phyloP scores from a whole-genome alignment of 2,888 invertebrate genomes.

The Chouioia cunea region DNA sequence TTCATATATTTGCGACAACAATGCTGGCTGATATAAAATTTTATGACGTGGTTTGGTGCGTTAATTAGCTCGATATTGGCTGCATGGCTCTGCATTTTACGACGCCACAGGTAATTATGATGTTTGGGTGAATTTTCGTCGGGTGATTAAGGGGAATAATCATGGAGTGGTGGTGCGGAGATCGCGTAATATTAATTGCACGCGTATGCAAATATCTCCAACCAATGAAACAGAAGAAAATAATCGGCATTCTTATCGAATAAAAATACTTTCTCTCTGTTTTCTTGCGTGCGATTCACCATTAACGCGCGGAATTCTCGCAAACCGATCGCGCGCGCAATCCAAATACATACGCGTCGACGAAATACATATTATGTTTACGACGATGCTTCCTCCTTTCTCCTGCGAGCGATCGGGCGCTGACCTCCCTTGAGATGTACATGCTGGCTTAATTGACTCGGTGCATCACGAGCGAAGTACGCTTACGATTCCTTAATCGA shows the following conservation, averaged over 20 bases:
- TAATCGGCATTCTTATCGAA: too few relatives aligned
- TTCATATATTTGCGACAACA: neutral
- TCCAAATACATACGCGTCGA: neutral
- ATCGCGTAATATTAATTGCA: too few relatives aligned
- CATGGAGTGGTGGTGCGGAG: too few relatives aligned
- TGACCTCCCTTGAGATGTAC: constrained; percentile 26
- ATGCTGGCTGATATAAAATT: neutral
- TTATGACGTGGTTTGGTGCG: neutral
- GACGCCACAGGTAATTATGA: too few relatives aligned
- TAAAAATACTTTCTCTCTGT: too few relatives aligned
- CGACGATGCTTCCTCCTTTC: constrained; percentile 45
- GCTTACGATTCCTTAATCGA: constrained; percentile 24
- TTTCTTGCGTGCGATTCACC: too few relatives aligned
- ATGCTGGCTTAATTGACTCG: constrained; percentile 17
- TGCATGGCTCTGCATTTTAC: neutral
- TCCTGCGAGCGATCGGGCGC: constrained; percentile 34
- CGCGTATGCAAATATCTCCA: too few relatives aligned
- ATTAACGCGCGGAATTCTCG: too few relatives aligned
- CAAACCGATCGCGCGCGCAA: too few relatives aligned
- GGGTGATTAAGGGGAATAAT: too few relatives aligned
- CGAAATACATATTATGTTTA: constrained; percentile 11
- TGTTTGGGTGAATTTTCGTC: too few relatives aligned
- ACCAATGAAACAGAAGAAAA: too few relatives aligned
- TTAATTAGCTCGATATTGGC: constrained; percentile 17
- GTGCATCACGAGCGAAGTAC: neutral